Evolutionary conservation across 2,797 vertebrate genomes (phyloP).

Genomic region (Philypnodon macrostomus): DNA sequence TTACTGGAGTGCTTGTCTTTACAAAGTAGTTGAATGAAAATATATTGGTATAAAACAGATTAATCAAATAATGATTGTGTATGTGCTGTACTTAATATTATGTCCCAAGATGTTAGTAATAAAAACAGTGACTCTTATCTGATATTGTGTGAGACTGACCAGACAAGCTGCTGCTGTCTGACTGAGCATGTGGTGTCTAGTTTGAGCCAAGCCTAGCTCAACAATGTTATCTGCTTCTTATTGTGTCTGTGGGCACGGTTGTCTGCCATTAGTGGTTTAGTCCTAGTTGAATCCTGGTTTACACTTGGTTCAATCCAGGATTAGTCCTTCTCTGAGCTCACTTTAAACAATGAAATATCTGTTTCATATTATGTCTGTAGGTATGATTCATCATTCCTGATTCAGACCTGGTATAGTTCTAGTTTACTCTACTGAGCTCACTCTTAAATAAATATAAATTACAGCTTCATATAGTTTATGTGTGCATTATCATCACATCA

Average conservation of each 20-base stretch:
- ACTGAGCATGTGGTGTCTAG: conserved; percentile 33
- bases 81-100: background rate
- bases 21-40: background rate
- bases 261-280: conserved; percentile 40
- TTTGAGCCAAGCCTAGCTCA: conserved; percentile 43
- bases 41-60: no score
- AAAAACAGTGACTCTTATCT: background rate
- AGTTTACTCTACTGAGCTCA: no score
- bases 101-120: background rate
- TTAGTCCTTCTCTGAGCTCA: no score
- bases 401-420: no score
- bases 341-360: no score
- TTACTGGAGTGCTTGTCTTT: background rate
- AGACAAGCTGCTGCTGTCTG: conserved; percentile 24
- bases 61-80: background rate
- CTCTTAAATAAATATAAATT: no score
- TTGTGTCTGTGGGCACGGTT: conserved; percentile 21
- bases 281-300: no score
- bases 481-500: no score
- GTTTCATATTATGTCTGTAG: no score
- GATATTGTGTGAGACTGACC: conserved; percentile 16
- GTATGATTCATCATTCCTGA: no score
- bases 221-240: conserved; percentile 29
- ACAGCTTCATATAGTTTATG: no score
- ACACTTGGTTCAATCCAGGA: no score